Evolutionary conservation across 2,113 vertebrate genomes (phyloP).

Genomic region (Oxyura jamaicensis): DNA sequence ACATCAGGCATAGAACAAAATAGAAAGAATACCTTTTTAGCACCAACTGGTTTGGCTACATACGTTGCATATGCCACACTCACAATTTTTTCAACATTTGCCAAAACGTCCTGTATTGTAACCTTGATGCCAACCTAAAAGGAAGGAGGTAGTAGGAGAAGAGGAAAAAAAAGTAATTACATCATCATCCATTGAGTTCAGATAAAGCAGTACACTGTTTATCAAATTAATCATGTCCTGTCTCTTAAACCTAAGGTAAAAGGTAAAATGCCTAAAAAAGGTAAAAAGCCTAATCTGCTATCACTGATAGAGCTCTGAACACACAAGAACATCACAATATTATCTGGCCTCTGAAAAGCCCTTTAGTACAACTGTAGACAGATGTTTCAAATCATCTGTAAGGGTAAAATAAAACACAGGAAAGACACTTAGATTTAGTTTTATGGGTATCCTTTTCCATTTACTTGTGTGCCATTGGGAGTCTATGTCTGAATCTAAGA

Average conservation of each 20-base stretch:
- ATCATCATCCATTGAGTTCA: neutral
- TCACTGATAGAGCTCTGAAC: neutral
- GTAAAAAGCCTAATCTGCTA: neutral
- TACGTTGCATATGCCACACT: constrained; percentile 83
- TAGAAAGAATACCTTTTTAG: constrained; percentile 73
- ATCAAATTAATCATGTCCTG: neutral
- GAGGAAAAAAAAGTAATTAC: neutral
- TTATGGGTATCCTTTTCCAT: neutral
- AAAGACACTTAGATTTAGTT: neutral
- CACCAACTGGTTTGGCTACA: constrained; percentile 72
- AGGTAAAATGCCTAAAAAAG: neutral
- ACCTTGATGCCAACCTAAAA: constrained; percentile 80
- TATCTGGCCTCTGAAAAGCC: neutral
- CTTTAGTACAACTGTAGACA: neutral
- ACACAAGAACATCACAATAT: neutral
- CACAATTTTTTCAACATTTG: constrained; percentile 73
- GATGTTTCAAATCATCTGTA: neutral
- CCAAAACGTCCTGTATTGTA: constrained; percentile 73
- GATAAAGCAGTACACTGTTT: neutral
- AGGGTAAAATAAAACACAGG: neutral
- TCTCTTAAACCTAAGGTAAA: neutral
- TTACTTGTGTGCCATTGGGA: neutral
- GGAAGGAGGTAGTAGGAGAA: neutral
- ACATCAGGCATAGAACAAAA: neutral
- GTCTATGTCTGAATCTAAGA: neutral